Conservation (phyloP, 2,888 invertebrate genomes). For the Drosophila anomelani region DNA sequence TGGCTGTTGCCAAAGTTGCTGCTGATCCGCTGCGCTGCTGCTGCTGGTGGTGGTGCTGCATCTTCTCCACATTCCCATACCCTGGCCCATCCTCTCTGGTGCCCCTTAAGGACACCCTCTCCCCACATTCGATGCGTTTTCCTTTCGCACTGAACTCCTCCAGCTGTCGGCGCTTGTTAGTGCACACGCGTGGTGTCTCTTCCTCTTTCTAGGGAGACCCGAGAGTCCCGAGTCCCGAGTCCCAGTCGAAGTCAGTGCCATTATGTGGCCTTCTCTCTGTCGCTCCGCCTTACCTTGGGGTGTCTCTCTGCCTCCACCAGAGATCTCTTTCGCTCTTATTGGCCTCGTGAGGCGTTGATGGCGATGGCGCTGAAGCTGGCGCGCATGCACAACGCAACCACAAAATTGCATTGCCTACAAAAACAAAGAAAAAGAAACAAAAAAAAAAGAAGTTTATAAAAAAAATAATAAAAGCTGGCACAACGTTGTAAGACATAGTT, state of each 20-base stretch:
- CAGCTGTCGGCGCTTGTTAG: conserved; percentile 41
- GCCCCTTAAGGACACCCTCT: conserved; percentile 1
- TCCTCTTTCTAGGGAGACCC: conserved; percentile 16
- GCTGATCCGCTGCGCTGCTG: conserved; percentile 19
- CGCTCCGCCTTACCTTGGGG: neutral
- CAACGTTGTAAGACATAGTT: conserved; percentile 75
- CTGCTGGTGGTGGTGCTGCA: conserved; percentile 25
- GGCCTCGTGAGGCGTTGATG: conserved; percentile 69
- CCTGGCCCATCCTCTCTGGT: conserved; percentile 30
- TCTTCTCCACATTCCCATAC: conserved; percentile 6
- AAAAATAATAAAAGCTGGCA: conserved; percentile 22
- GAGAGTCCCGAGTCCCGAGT: conserved; percentile 7
- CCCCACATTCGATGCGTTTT: neutral
- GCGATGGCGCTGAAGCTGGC: conserved; percentile 81
- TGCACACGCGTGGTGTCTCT: conserved; percentile 36
- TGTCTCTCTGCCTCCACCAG: neutral
- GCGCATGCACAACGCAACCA: conserved; percentile 69
- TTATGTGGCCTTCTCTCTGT: neutral
- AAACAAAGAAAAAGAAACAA: neutral
- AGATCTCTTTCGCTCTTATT: conserved; percentile 12
- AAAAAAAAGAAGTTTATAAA: conserved; percentile 1
- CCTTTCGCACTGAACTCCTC: conserved; percentile 30
- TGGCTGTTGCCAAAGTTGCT: conserved; percentile 59
- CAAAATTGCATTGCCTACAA: conserved; percentile 65
- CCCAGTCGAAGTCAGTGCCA: neutral